Conservation (phyloP, 37 sponge, comb jelly and placozoan species). For the Bolinopsis microptera region DNA sequence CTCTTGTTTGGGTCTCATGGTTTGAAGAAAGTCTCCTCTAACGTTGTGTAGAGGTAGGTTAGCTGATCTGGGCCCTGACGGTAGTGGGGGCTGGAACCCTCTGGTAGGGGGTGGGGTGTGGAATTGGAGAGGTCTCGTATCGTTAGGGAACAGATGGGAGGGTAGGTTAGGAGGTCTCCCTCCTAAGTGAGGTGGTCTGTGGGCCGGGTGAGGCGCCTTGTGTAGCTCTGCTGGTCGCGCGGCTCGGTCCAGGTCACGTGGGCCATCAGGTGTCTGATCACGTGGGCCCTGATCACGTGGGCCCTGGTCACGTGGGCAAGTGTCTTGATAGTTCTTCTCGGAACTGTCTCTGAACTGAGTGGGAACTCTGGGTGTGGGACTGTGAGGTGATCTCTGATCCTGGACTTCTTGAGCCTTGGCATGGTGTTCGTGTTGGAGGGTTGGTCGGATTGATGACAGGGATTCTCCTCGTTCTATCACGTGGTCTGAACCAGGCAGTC, state of each 20-base stretch:
- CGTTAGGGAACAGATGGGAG: constrained; percentile 40
- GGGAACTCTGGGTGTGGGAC: too few relatives aligned
- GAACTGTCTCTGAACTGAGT: too few relatives aligned
- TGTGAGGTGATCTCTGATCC: background rate
- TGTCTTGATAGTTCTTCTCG: too few relatives aligned
- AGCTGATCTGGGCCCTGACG: constrained; percentile 11
- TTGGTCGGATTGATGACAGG: background rate
- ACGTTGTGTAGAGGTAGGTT: background rate
- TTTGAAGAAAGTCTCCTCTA: background rate
- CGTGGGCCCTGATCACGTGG: background rate
- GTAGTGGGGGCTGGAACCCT: background rate
- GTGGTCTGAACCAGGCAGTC: background rate
- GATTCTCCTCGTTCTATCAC: background rate
- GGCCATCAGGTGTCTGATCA: background rate
- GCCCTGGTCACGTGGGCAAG: too few relatives aligned
- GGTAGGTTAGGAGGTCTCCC: constrained; percentile 14
- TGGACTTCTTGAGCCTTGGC: background rate
- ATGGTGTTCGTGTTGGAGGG: background rate
- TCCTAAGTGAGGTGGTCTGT: background rate
- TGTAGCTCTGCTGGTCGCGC: background rate
- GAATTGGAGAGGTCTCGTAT: constrained; percentile 22
- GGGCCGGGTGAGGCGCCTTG: background rate
- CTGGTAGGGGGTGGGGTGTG: constrained; percentile 37
- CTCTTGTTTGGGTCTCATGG: background rate
- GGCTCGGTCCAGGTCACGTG: background rate